Evolutionary conservation across 2,113 vertebrate genomes (phyloP).

Genomic region (Microtus oregoni): DNA sequence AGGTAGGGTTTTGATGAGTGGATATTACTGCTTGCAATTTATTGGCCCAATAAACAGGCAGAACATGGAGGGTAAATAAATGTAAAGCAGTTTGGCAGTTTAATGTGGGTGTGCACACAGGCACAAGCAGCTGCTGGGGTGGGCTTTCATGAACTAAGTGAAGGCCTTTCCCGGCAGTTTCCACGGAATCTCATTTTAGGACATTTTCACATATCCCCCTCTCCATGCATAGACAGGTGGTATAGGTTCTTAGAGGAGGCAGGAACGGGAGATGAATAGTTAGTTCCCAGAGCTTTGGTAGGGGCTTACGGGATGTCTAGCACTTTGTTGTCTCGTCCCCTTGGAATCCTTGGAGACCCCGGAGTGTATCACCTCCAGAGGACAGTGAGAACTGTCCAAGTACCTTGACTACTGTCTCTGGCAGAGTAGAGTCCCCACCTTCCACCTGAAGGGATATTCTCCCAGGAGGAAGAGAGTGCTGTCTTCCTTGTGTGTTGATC

Average conservation of each 20-base stretch:
- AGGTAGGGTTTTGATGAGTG: conserved; percentile 29
- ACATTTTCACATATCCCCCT: too few relatives aligned
- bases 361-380: neutral
- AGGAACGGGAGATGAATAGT: neutral
- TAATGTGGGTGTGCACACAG: conserved; percentile 27
- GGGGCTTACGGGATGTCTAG: neutral
- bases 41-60: conserved; percentile 55
- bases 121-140: neutral
- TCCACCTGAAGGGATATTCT: neutral
- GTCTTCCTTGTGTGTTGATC: neutral
- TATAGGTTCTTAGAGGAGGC: neutral
- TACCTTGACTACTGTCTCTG: neutral
- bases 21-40: conserved; percentile 44
- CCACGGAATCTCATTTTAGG: neutral
- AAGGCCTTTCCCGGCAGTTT: neutral
- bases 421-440: too few relatives aligned
- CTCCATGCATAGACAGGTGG: neutral
- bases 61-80: conserved; percentile 29
- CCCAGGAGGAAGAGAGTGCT: neutral
- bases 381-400: neutral
- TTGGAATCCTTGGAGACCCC: neutral
- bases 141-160: conserved; percentile 34
- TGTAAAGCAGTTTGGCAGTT: conserved; percentile 60
- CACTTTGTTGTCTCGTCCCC: neutral
- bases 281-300: neutral